Percentiles rank a stretch among this genome's conserved stretches.
Evolutionary conservation across 2,113 vertebrate genomes (phyloP).

Genomic region (Xiphias gladius): DNA sequence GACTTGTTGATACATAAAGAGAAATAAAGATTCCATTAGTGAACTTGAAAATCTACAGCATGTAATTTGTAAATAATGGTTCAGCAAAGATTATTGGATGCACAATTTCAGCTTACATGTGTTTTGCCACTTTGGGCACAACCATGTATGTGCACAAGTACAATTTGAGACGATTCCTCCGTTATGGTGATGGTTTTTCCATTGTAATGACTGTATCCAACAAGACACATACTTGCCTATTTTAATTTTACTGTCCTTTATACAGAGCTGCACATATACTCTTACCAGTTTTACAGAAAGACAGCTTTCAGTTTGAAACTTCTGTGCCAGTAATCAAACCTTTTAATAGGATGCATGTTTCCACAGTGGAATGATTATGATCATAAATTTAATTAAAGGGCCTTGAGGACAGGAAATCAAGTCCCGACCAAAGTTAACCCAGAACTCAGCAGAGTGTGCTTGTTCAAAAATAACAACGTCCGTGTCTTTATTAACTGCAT

Average conservation of each 20-base stretch:
- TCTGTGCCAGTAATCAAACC: conserved; percentile 43
- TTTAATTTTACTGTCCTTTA: neutral
- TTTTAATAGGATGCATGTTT: conserved; percentile 50
- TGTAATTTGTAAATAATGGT: neutral
- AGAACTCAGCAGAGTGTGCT: conserved; percentile 32
- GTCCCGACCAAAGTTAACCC: conserved; percentile 36
- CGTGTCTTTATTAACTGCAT: conserved; percentile 16
- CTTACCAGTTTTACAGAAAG: neutral
- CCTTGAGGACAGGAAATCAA: conserved; percentile 42
- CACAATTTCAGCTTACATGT: neutral
- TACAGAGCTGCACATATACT: neutral
- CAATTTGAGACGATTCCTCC: neutral
- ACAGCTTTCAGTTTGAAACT: conserved; percentile 16
- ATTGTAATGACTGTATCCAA: neutral
- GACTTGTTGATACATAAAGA: too few species aligned
- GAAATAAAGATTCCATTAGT: neutral
- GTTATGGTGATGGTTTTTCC: neutral
- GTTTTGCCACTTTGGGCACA: neutral
- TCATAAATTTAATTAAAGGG: conserved; percentile 60
- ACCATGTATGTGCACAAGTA: neutral
- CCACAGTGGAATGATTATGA: conserved; percentile 47
- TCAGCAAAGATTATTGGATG: neutral
- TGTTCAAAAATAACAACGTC: conserved; percentile 48
- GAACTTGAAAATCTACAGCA: neutral
- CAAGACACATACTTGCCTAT: neutral